These are phyloP conservation scores for Pomatostomus ruficeps DNA, from an alignment of 2,113 vertebrate species.

Conservation along the genomic window DNA sequence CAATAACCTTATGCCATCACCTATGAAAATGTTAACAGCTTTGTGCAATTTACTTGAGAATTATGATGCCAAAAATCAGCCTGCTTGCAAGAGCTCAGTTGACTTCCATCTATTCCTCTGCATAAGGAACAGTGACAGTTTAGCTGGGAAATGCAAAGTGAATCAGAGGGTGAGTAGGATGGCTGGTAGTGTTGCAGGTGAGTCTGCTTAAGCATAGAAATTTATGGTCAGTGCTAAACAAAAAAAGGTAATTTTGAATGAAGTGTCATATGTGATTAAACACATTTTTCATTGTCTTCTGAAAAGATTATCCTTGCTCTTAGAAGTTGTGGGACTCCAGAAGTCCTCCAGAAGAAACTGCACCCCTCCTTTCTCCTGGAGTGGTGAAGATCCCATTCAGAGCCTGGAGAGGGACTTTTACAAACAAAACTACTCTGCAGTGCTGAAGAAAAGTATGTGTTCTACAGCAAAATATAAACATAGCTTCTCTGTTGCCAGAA, in stretches of 20 bases:
- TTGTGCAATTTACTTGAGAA: background rate
- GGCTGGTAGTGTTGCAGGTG: background rate
- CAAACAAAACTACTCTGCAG: background rate
- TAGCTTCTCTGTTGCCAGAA: background rate
- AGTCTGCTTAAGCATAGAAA: background rate
- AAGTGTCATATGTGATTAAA: background rate
- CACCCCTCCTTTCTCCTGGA: background rate
- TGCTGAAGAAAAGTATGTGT: background rate
- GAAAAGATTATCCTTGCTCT: background rate
- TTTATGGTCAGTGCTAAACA: background rate
- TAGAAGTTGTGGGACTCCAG: background rate
- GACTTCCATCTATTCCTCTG: background rate
- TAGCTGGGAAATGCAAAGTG: background rate
- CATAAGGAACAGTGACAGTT: background rate
- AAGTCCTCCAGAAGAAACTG: background rate
- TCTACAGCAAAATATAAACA: background rate
- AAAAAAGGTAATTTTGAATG: background rate
- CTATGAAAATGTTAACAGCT: conserved; percentile 13
- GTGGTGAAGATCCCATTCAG: background rate
- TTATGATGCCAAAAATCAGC: background rate
- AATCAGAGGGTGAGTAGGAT: background rate
- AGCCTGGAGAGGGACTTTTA: background rate
- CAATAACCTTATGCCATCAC: background rate
- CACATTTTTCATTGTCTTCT: background rate
- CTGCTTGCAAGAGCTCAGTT: background rate